Conservation (phyloP, 2,797 vertebrate species). For the Telmatherina bonti region DNA sequence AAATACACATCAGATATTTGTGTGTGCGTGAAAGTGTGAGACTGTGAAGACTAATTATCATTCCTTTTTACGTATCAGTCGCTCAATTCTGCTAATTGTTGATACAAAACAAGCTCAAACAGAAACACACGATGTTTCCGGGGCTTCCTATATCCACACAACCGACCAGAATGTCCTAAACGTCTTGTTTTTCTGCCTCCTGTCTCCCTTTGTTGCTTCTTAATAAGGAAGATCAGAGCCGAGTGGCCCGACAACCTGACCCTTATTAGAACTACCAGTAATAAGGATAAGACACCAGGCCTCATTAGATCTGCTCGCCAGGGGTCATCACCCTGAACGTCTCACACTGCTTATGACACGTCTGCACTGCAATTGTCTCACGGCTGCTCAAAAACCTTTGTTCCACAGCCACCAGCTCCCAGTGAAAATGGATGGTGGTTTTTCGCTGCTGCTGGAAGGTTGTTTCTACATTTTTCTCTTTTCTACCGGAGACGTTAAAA, state of each 20-base stretch:
- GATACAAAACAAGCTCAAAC: slow-evolving; percentile 53
- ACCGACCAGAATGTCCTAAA: slow-evolving; percentile 14
- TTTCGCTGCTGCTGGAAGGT: slow-evolving; percentile 4
- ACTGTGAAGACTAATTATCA: slow-evolving; percentile 36
- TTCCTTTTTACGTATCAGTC: slow-evolving; percentile 21
- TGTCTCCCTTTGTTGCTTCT: slow-evolving; percentile 46
- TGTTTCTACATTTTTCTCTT: neutral
- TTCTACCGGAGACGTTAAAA: neutral
- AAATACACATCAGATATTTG: slow-evolving; percentile 28
- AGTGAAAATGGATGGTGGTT: slow-evolving; percentile 36
- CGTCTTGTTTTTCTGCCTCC: slow-evolving; percentile 28
- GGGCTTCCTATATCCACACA: slow-evolving; percentile 28
- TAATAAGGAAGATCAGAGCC: slow-evolving; percentile 80
- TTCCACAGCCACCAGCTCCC: slow-evolving; percentile 42
- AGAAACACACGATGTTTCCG: slow-evolving; percentile 33
- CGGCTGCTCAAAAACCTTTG: slow-evolving; percentile 43
- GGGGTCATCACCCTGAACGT: slow-evolving; percentile 64
- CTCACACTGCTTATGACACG: slow-evolving; percentile 46
- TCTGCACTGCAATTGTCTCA: slow-evolving; percentile 51
- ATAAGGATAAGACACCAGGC: slow-evolving; percentile 70
- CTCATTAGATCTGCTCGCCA: slow-evolving; percentile 72
- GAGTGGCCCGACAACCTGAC: slow-evolving; percentile 71
- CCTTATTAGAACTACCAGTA: slow-evolving; percentile 79
- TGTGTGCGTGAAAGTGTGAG: neutral
- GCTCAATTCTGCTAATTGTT: slow-evolving; percentile 51